Conservation (phyloP, 2,113 vertebrate genomes). For the Pseudopodoces humilis region DNA sequence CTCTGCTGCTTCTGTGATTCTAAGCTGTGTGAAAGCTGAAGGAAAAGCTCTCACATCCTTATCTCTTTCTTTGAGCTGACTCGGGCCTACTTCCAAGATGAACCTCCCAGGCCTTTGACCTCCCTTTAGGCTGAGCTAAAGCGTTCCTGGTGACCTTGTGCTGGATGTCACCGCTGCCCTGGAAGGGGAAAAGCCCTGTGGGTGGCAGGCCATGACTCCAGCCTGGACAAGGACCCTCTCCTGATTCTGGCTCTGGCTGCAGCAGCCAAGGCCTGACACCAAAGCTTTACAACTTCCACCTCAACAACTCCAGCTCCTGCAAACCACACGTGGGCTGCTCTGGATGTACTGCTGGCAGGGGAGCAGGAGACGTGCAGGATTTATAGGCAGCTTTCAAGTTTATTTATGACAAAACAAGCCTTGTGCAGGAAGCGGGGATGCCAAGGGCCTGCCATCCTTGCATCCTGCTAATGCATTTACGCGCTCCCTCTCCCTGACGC, state of each 20-base stretch:
- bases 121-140: neutral
- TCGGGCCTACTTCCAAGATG: rapidly evolving
- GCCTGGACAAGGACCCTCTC: rapidly evolving
- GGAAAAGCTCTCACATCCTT: neutral
- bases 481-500: neutral
- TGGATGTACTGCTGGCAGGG: neutral
- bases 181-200: neutral
- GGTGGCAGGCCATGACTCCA: neutral
- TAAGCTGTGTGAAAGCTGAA: neutral
- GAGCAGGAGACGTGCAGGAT: rapidly evolving
- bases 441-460: neutral
- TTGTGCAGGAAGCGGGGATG: neutral
- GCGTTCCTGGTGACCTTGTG: neutral
- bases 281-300: neutral
- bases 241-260: neutral
- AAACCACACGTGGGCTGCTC: neutral
- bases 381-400: neutral
- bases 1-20: no score
- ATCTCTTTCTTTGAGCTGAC: neutral
- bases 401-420: neutral
- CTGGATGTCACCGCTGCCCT: neutral
- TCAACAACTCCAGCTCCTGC: neutral
- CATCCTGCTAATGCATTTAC: neutral
- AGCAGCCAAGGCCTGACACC: rapidly evolving
- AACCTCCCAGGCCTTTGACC: neutral